Evolutionary conservation across 1,140 invertebrate species (phyloP).

Genomic region (Megalonaias nervosa): DNA sequence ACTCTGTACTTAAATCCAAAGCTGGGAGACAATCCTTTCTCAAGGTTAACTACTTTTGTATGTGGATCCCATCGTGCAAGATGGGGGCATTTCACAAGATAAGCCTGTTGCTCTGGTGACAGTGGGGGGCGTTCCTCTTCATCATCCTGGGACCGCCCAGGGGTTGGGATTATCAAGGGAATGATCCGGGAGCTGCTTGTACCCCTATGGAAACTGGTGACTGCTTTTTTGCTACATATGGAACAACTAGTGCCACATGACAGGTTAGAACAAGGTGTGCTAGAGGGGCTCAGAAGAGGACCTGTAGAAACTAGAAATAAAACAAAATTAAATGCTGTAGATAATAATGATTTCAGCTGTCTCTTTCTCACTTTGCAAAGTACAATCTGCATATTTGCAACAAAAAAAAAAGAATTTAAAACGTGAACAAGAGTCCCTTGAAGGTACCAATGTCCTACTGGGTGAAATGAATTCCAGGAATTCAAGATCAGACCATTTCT

Average conservation of each 20-base stretch:
- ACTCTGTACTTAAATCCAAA: constrained; percentile 35
- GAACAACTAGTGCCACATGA: neutral
- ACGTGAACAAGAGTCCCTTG: too few relatives aligned
- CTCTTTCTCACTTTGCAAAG: too few relatives aligned
- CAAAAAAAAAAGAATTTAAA: too few relatives aligned
- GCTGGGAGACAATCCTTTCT: neutral
- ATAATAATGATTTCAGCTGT: too few relatives aligned
- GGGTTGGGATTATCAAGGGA: neutral
- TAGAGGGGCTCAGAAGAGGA: neutral
- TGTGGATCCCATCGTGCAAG: constrained; percentile 33
- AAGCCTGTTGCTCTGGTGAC: neutral
- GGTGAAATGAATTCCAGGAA: too few relatives aligned
- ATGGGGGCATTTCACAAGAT: constrained; percentile 24
- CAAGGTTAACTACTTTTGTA: constrained; percentile 32
- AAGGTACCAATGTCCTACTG: too few relatives aligned
- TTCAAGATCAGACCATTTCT: too few relatives aligned
- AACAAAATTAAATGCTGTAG: too few relatives aligned
- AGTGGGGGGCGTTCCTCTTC: neutral
- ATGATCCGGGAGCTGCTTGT: neutral
- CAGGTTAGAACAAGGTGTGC: neutral
- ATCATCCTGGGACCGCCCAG: neutral
- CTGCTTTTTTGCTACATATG: neutral
- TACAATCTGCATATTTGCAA: too few relatives aligned
- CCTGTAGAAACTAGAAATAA: too few relatives aligned
- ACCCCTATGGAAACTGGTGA: neutral